Evolutionary conservation across 2,113 vertebrate genomes (phyloP), one percentile per base, ranked within the genome.

Genomic region (Oxygymnocypris stewartii): DNA sequence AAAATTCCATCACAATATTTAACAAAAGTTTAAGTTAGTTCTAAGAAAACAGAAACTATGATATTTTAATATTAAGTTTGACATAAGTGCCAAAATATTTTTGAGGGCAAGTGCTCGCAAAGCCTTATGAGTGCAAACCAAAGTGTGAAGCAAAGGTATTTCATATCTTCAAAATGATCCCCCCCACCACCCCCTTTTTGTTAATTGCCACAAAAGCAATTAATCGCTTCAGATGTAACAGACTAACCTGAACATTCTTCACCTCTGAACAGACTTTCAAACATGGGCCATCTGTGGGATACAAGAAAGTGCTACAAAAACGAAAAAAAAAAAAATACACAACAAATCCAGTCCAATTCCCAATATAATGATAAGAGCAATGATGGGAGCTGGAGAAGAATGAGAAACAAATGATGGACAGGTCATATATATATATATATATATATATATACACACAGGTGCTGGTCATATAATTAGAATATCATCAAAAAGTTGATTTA

Each of bases 361-460:
- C 14, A 37, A 74, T 83, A 73, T 63, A 42, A 85, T 71, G 37
- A 75, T 31, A 7, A 81, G 71, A 85, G 65, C 77, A 75, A 40
- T 71, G 82, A 81, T 65, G 67, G 77, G 83, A 80, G 51, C 35
- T 16, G 63, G 40, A 84, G 51, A 31, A 84, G 71, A 63, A 78
- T 74, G 76, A 85, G 31, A 81, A 37, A 54, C 51, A 35, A 63
- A 61, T 76, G 87, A 88, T 74, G 69, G 83, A 88, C 83, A 69
- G 57, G 59, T 59, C 47, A 61, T 4, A 37, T 6, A 25, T 28
- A 28, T 54, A 13, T 16, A 16, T 54, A 42, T 6, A 42, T 42
- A 42, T 11, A 47, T 47, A 47, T 11, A 47, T 11, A 47, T 47
- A 47, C 11, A 47, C 11, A 40, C 6, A 7, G 40, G 40, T 40